Evolutionary conservation across 2,113 vertebrate genomes (phyloP).

Genomic region (Bagarius yarrelli): DNA sequence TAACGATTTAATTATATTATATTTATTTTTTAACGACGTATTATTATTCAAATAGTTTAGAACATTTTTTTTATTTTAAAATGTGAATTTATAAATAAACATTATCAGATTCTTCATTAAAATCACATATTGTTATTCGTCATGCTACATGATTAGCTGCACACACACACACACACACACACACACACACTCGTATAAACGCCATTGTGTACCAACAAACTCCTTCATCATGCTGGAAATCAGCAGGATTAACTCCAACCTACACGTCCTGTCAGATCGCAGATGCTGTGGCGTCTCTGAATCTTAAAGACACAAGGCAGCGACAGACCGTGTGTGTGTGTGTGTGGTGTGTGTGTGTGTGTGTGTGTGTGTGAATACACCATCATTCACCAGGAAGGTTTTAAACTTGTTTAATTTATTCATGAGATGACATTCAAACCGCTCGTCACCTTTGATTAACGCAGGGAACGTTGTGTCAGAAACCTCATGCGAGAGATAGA

Average conservation of each 20-base stretch:
- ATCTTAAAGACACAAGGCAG: conserved; percentile 54
- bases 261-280: conserved; percentile 51
- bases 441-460: conserved; percentile 57
- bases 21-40: no score
- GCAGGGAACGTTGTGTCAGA: conserved; percentile 46
- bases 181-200: background rate
- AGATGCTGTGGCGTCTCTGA: conserved; percentile 67
- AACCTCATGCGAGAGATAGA: conserved; percentile 24
- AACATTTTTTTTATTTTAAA: no score
- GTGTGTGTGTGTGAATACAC: conserved; percentile 64
- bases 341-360: conserved; percentile 36
- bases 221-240: background rate
- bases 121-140: no score
- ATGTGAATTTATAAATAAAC: no score
- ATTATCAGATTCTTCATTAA: no score
- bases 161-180: background rate
- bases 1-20: no score
- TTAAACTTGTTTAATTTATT: conserved; percentile 50
- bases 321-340: conserved; percentile 49
- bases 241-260: conserved; percentile 20
- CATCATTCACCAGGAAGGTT: conserved; percentile 54
- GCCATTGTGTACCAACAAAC: background rate
- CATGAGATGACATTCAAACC: conserved; percentile 41
- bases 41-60: no score
- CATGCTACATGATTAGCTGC: no score